Evolutionary conservation across 2,797 vertebrate species (phyloP), one percentile per base, ranked within the genome.

Genomic region (Neosalanx taihuensis): DNA sequence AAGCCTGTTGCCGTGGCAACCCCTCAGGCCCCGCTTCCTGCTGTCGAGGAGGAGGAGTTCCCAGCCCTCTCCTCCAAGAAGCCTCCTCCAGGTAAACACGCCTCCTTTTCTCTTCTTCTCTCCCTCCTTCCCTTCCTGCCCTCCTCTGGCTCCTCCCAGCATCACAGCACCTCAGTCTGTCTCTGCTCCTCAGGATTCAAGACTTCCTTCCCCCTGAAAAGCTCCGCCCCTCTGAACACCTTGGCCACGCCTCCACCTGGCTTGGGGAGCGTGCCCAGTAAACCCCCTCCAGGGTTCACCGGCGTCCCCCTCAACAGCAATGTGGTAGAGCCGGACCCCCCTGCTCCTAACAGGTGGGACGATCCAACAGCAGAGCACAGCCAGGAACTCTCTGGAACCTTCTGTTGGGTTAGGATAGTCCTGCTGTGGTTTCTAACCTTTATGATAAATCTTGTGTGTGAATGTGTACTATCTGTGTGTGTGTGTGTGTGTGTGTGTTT

Each of bases 251-350:
- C 91, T 0, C 94, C 94, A 26, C 95, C 95, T 0, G 96, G 97
- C 26, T 90, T 98, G 71, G 92, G 81, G 0, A 85, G 88, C 72
- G 87, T 91, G 0, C 71, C 92, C 66, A 93, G 95, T 71, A 99
- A 98, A 78, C 96, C 97, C 0, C 97, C 97, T 0, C 97, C 97
- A 0, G 98, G 98, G 64, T 99, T 99, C 84, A 95, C 94, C 5
- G 92, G 94, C 51, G 92, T 97, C 81, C 92, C 95, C 26, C 90
- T 96, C 63, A 91, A 94, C 85, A 92, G 89, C 53, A 88, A 93
- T 10, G 89, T 93, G 79, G 83, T 94, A 2, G 94, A 95, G 56
- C 85, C 92, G 0, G 72, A 87, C 71, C 84, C 87, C 33, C 78
- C 92, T 35, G 73, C 90, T 29, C 79, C 84, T n/a, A 94, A 94